Percentiles rank a stretch among this genome's conserved stretches.
Conservation (phyloP, 2,113 vertebrate species). For the Psephotus haematonotus region DNA sequence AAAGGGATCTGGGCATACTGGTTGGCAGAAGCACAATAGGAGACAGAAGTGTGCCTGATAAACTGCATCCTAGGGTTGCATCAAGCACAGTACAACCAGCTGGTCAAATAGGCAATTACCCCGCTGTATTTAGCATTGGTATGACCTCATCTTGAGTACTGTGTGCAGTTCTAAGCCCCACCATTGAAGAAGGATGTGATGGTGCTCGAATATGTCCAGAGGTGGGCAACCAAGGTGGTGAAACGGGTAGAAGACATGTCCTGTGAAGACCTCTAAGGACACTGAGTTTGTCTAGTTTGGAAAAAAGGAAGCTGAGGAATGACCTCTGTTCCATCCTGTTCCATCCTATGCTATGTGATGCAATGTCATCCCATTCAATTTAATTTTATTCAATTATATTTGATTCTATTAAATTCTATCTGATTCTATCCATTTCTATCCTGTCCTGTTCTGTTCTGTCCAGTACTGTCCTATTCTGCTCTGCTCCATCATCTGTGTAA, state of each 20-base stretch:
- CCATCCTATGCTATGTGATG: background rate
- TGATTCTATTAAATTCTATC: too few relatives aligned
- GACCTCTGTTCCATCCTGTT: background rate
- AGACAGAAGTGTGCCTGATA: background rate
- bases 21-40: background rate
- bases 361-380: background rate
- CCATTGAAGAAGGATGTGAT: background rate
- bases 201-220: background rate
- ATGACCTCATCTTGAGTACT: background rate
- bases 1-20: background rate
- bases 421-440: background rate
- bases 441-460: background rate
- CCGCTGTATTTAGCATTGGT: background rate
- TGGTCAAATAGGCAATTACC: background rate
- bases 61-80: background rate
- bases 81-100: background rate
- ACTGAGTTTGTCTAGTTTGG: background rate
- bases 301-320: background rate
- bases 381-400: background rate
- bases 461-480: background rate
- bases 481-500: background rate
- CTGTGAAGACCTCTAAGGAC: background rate
- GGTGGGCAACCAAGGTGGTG: too few relatives aligned
- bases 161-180: background rate
- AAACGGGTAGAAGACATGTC: background rate